Base-by-base conservation (phyloP, 2,797 vertebrate species). In the Meda fulgida region DNA sequence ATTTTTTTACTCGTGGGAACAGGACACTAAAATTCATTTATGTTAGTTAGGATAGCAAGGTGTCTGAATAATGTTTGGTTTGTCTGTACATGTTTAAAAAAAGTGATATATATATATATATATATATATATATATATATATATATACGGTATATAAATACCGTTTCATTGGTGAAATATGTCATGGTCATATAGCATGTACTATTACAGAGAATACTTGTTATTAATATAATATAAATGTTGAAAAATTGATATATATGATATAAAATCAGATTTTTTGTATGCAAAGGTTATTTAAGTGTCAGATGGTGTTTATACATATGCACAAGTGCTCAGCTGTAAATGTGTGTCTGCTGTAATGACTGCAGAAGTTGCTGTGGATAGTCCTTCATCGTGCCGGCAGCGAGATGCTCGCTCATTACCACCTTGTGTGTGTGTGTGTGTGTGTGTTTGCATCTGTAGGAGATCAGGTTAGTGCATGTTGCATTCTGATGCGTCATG, bases 261-360 rank as follows among this genome's bases (percentile, higher is more conserved):
- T 70, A 18, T 58, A n/a, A 58, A 58, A n/a, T 58, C 7, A 26
- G 14, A 29, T 63, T 38, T 51, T 46, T 26, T 36, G 21, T n/a
- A 18, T 26, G 16, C 8, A 46, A 26, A 72, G 36, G 67, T 70
- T 70, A n/a, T 23, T 2, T 23, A 53, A 51, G 46, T 75, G 13
- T 13, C 31, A 34, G 46, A 19, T 5, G 46, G 34, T 5, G 34
- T 69, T 70, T 38, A 36, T 9, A 3, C 40, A n/a, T 43, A n/a
- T 26, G 36, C 53, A 53, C 36, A n/a, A n/a, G 53, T 8, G 18
- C 46, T 55, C 34, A 9, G 60, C 46, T 48, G 60, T 70, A 67
- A 75, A 70, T 75, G 53, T 78, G 79, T 78, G 43, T 87, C 66
- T 70, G 34, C 14, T 89, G 80, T 86, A 86, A 78, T 89, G 87